Base-by-base conservation (phyloP, 2,113 vertebrate genomes). In the Paratilapia polleni region DNA sequence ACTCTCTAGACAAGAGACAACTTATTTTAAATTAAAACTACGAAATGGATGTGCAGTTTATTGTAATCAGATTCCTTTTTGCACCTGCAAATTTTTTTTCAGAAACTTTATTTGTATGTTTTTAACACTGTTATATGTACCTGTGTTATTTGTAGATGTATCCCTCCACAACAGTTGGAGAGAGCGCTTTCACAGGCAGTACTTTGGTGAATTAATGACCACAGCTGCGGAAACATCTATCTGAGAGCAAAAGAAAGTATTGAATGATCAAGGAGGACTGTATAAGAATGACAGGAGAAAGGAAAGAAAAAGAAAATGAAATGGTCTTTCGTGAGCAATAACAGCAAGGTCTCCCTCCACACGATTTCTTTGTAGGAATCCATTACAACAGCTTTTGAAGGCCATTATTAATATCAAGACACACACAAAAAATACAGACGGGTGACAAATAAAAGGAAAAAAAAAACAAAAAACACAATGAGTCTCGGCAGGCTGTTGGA, bases 181-280 rank as follows among this genome's bases (percentile, higher is more conserved):
- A 43, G 36, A 87, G 54, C 60, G 2, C 73, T 81, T 84, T 77
- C 9, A n/a, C n/a, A 15, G 10, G 49, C 9, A 15, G 75, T 31
- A 28, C 54, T 80, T 80, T 83, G 82, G 78, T 80, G 77, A 89
- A 90, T 89, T 82, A 90, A 86, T 83, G 83, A 91, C 73, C 36
- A 0, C 34, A 56, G 59, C 81, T 66, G 78, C 47, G 38, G 78
- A 87, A 64, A 77, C 77, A 22, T 84, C 82, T 85, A 52, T 84
- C 49, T 14, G 78, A 78, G 81, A 84, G 77, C 68, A 2, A 6
- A 34, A 38, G 49, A 78, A 87, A 78, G 62, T 77, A 88, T n/a
- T 78, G 84, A 82, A 54, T 61, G 76, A 88, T 88, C 80, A 64
- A 70, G 61, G 31, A 78, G 57, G 82, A 15, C 59, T 20, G 56